A percentile compares a stretch with the other conserved stretches of the same genome.
Conservation (phyloP, 2,888 invertebrate genomes). For the Poecilobothrus nobilitatus region DNA sequence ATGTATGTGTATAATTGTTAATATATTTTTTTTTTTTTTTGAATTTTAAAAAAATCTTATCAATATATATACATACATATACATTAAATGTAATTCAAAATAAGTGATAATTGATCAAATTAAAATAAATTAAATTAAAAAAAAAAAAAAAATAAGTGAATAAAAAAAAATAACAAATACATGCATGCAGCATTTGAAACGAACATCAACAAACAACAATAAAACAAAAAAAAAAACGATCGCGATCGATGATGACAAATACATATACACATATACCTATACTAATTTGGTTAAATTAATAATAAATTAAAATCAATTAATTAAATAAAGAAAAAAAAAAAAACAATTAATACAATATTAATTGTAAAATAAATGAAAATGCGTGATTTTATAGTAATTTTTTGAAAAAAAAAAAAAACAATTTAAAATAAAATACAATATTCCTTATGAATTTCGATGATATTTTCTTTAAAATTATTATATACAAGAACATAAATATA, state of each 20-base stretch:
- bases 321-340: not conserved
- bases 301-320: not conserved
- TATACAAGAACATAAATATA: not conserved
- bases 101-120: slow-evolving; percentile 4
- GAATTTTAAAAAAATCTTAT: no score
- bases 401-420: not conserved
- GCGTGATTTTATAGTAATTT: not conserved
- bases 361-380: not conserved
- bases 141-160: not conserved
- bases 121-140: not conserved
- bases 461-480: not conserved
- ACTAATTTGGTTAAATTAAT: slow-evolving; percentile 1
- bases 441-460: not conserved
- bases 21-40: no score
- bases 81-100: not conserved
- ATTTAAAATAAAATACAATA: not conserved
- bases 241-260: slow-evolving; percentile 1
- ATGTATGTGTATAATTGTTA: no score
- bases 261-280: not conserved
- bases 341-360: not conserved
- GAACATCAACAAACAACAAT: not conserved
- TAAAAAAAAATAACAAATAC: not conserved
- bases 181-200: slow-evolving; percentile 4
- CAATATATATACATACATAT: no score
- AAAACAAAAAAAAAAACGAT: not conserved